phyloP scores from a whole-genome alignment of 2,113 vertebrate genomes.

The Albula glossodonta region DNA sequence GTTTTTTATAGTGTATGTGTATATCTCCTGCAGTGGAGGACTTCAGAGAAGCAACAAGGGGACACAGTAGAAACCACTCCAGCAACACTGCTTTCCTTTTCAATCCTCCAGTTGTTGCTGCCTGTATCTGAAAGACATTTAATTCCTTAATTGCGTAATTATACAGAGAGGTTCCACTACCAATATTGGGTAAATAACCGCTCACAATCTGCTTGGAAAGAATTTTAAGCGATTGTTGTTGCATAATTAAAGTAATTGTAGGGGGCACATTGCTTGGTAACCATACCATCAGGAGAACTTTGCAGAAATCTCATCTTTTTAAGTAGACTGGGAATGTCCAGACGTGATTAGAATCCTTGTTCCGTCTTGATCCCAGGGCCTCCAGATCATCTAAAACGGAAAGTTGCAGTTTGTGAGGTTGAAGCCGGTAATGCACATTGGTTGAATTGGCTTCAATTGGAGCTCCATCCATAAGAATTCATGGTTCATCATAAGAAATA shows the following conservation, averaged over 20 bases:
- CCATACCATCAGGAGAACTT: constrained; percentile 9
- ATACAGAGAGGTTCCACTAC: background rate
- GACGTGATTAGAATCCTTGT: too few relatives aligned
- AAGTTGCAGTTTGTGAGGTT: too few relatives aligned
- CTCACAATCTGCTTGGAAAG: too few relatives aligned
- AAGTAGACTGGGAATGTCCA: too few relatives aligned
- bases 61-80: background rate
- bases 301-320: background rate
- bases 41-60: background rate
- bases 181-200: constrained; percentile 20
- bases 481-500: too few relatives aligned
- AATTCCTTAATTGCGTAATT: constrained; percentile 35
- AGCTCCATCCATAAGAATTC: too few relatives aligned
- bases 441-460: too few relatives aligned
- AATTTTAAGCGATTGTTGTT: background rate
- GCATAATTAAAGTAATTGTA: constrained; percentile 36
- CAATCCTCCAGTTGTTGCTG: constrained; percentile 15
- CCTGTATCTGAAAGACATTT: constrained; percentile 28
- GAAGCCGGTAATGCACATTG: too few relatives aligned
- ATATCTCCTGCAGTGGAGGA: background rate
- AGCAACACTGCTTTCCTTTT: constrained; percentile 19
- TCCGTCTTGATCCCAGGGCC: too few relatives aligned
- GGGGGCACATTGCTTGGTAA: constrained; percentile 16
- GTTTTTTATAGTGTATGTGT: too few relatives aligned
- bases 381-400: too few relatives aligned